phyloP scores from a whole-genome alignment of 2,888 invertebrate species.

The Andrena bucephala region DNA sequence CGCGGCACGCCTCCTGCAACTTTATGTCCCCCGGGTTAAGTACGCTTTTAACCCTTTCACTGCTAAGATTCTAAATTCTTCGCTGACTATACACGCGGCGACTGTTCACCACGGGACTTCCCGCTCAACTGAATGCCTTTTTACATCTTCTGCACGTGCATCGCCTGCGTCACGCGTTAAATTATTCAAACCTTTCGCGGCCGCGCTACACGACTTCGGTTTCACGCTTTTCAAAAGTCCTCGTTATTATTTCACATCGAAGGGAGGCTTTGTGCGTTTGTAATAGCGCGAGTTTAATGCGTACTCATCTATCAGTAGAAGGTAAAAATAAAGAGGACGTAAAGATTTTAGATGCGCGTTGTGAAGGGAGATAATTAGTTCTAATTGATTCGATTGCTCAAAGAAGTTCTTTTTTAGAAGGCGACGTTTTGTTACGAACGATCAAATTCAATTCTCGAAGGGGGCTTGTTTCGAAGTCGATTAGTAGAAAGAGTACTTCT shows the following conservation, averaged over 20 bases:
- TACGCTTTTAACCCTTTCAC: constrained; percentile 44
- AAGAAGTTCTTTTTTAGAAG: no score
- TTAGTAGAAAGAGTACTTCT: not conserved
- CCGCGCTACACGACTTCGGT: not conserved
- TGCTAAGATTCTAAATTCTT: constrained; percentile 32
- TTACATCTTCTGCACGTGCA: not conserved
- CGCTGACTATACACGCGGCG: not conserved
- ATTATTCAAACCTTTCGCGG: constrained; percentile 19
- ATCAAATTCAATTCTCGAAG: not conserved
- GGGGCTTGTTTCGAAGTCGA: not conserved
- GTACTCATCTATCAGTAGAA: not conserved
- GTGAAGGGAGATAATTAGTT: no score
- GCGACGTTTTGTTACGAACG: not conserved
- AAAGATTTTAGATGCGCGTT: no score
- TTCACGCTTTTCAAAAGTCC: not conserved
- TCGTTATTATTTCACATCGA: not conserved
- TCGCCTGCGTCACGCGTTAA: not conserved
- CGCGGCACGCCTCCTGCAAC: not conserved
- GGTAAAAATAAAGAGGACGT: no score
- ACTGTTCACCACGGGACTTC: not conserved
- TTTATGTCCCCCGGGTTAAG: constrained; percentile 26
- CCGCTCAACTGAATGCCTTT: not conserved
- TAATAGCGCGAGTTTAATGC: not conserved
- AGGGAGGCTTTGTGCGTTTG: not conserved
- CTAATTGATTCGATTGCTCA: no score